A percentile compares a stretch with the other conserved stretches of the same genome.
phyloP scores from a whole-genome alignment of 2,113 vertebrate genomes.

The Deroptyus accipitrinus region DNA sequence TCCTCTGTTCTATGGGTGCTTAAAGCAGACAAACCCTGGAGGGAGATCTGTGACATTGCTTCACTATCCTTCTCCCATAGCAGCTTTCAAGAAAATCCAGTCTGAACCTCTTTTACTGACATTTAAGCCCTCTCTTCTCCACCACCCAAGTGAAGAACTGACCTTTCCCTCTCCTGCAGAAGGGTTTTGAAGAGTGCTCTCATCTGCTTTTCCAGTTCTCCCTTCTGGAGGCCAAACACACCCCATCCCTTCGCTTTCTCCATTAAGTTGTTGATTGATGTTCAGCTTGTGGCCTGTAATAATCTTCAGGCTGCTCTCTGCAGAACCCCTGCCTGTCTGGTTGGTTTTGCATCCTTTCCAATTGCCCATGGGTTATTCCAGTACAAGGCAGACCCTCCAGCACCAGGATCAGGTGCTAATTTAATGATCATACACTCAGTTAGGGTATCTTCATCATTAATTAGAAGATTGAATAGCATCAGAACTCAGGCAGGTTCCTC shows the following conservation, averaged over 20 bases:
- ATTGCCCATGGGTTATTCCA: background rate
- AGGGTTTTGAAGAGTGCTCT: background rate
- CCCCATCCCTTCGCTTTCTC: background rate
- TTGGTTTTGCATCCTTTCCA: background rate
- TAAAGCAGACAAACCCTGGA: background rate
- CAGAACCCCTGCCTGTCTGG: background rate
- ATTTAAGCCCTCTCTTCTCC: background rate
- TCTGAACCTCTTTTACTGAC: background rate
- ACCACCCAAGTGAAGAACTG: background rate
- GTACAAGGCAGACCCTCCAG: background rate
- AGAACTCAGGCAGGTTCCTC: background rate
- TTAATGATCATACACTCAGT: rapidly evolving
- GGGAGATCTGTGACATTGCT: background rate
- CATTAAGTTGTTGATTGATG: background rate
- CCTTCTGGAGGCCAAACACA: background rate
- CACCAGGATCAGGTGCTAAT: background rate
- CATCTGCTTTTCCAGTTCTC: background rate
- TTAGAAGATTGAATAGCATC: background rate
- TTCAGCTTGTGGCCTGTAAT: background rate
- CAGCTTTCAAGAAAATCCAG: background rate
- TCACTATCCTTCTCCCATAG: background rate
- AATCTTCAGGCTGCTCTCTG: background rate
- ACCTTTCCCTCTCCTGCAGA: background rate
- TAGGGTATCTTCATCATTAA: background rate
- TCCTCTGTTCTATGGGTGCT: background rate